Evolutionary conservation across 2,888 invertebrate genomes (phyloP).

Genomic region (Acleris sparsana): DNA sequence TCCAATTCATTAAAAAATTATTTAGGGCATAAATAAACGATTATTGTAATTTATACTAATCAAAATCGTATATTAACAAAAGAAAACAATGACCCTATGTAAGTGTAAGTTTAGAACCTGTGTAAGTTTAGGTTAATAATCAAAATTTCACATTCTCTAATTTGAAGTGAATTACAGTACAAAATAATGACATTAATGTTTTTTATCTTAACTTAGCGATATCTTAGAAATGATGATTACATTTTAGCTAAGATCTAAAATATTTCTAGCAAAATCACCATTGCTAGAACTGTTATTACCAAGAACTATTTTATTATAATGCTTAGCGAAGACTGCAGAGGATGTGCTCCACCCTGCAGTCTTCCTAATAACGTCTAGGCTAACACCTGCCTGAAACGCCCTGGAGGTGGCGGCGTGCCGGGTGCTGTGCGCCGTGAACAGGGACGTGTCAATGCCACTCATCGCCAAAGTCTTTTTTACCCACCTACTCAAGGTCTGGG

Average conservation of each 20-base stretch:
- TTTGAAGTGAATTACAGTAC: background rate
- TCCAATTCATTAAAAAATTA: background rate
- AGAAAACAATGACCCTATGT: background rate
- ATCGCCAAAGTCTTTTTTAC: background rate
- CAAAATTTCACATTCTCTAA: background rate
- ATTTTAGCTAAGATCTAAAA: background rate
- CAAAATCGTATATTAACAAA: background rate
- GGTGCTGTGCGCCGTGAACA: conserved; percentile 17
- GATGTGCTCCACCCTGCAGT: conserved; percentile 23
- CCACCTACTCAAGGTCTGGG: conserved; percentile 19
- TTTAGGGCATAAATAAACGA: too few relatives aligned
- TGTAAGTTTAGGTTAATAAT: background rate
- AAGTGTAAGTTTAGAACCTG: background rate
- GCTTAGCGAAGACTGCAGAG: conserved; percentile 12
- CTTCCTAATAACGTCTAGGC: conserved; percentile 14
- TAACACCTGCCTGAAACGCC: conserved; percentile 6
- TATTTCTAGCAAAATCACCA: background rate
- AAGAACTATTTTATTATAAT: conserved; percentile 14
- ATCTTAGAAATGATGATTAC: background rate
- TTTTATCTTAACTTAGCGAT: background rate
- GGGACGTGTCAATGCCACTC: conserved; percentile 14
- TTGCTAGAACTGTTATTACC: background rate
- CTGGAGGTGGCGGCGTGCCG: conserved; percentile 24
- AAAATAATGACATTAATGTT: background rate
- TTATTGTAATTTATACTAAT: too few relatives aligned